Base-by-base conservation (phyloP, 2,797 vertebrate species). In the Chloroceryle inda region DNA sequence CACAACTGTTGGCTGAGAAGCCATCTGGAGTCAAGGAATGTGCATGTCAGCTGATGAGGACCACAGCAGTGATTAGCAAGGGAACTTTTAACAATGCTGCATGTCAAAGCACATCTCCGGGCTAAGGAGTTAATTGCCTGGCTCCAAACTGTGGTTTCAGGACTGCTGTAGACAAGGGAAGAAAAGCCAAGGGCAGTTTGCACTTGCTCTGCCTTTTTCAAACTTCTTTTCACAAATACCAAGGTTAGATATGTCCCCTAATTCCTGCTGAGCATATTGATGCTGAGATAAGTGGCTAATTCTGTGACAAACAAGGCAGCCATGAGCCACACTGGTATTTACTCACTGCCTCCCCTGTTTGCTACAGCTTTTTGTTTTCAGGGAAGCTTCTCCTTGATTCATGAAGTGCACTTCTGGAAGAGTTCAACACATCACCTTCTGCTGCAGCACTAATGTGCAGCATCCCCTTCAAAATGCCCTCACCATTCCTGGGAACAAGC, bases 41-140 rank as follows among this genome's bases (percentile, higher is more conserved):
- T 38, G 40, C 61, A 38, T 85, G 96, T 93, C 92, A 89, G 94
- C 85, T 95, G 87, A 94, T 92, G 76, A 76, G 85, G 85, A 74
- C 91, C 89, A 59, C 82, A 94, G 95, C 74, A 92, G 91, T 38
- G 75, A 96, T 93, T 91, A 95, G 78, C 2, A 7, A 89, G 79
- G 89, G 78, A 92, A 68, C 78, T 1, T 4, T 91, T 92, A 85
- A 91, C 78, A 82, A 24, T 0, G 0, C 29, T 94, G 53, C 72
- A 26, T 62, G 89, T 89, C 84, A 63, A 33, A 81, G 91, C 89
- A 92, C 76, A 74, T 91, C 85, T 89, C 91, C 67, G 88, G 85
- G 81, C 89, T 94, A 89, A 92, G 84, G 78, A 91, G 88, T 88
- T 95, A 92, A 96, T 95, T 90, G 66, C 69, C 50, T 81, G 71